A percentile compares a stretch with the other conserved stretches of the same genome.
phyloP scores from a whole-genome alignment of 2,797 vertebrate species.

The Margarornis squamiger region DNA sequence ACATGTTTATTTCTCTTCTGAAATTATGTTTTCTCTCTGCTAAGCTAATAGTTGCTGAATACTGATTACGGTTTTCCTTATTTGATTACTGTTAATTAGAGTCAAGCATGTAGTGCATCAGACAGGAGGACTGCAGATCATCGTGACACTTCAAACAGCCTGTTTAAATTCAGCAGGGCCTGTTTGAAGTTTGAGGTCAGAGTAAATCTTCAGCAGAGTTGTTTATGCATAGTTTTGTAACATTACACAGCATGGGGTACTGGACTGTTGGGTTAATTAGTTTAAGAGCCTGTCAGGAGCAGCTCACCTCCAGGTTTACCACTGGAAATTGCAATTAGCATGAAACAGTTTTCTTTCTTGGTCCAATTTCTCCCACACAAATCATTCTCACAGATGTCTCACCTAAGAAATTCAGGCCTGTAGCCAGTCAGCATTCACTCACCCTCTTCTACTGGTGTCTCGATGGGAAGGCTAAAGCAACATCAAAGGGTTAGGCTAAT shows the following conservation, averaged over 20 bases:
- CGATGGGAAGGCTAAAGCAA: neutral
- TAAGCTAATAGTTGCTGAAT: slow-evolving; percentile 57
- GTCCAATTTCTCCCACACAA: slow-evolving; percentile 32
- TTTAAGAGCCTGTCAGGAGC: slow-evolving; percentile 40
- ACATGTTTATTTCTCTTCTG: slow-evolving; percentile 28
- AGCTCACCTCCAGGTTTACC: slow-evolving; percentile 36
- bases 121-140: slow-evolving; percentile 30
- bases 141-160: slow-evolving; percentile 63
- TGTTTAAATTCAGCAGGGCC: slow-evolving; percentile 47
- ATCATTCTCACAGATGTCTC: neutral
- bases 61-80: slow-evolving; percentile 58
- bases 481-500: slow-evolving; percentile 50
- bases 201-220: slow-evolving; percentile 39
- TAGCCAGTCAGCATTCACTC: neutral
- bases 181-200: slow-evolving; percentile 29
- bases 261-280: slow-evolving; percentile 64
- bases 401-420: neutral
- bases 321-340: slow-evolving; percentile 37
- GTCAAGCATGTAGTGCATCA: slow-evolving; percentile 46
- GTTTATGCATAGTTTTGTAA: slow-evolving; percentile 63
- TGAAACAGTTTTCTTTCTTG: slow-evolving; percentile 17
- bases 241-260: slow-evolving; percentile 46
- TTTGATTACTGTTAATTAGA: slow-evolving; percentile 73
- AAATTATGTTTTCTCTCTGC: slow-evolving; percentile 33
- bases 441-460: slow-evolving; percentile 15